phyloP scores from a whole-genome alignment of 2,113 vertebrate genomes.

The Dolichotis patagonum region DNA sequence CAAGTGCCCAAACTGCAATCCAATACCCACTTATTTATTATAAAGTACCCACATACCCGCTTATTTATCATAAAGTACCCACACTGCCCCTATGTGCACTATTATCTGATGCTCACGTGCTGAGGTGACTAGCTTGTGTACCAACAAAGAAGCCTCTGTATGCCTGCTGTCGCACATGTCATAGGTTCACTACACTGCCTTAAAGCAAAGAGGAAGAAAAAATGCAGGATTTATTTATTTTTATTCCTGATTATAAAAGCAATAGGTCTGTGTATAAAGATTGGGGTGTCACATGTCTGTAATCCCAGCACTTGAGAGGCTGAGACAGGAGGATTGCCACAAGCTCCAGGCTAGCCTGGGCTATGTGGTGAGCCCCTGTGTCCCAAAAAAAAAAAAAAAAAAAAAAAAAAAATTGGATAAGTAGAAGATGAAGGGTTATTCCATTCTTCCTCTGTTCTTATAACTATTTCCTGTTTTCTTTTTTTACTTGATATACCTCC shows the following conservation, averaged over 20 bases:
- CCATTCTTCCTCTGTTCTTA: conserved; percentile 16
- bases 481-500: neutral
- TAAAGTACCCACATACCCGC: neutral
- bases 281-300: neutral
- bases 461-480: neutral
- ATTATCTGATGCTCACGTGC: neutral
- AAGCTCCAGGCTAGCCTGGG: neutral
- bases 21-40: neutral
- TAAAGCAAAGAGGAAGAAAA: neutral
- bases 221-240: conserved; percentile 27
- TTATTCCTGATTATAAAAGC: conserved; percentile 40
- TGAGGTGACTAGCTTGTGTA: neutral
- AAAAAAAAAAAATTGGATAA: neutral
- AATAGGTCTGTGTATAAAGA: neutral
- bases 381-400: neutral
- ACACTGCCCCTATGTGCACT: neutral
- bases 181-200: neutral
- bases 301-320: neutral
- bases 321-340: neutral
- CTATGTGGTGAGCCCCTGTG: neutral
- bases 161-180: neutral
- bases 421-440: neutral
- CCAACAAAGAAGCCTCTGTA: neutral
- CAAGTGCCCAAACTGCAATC: neutral
- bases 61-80: neutral